Conservation (phyloP, 2,113 vertebrate species). For the Paradoxurus hermaphroditus region DNA sequence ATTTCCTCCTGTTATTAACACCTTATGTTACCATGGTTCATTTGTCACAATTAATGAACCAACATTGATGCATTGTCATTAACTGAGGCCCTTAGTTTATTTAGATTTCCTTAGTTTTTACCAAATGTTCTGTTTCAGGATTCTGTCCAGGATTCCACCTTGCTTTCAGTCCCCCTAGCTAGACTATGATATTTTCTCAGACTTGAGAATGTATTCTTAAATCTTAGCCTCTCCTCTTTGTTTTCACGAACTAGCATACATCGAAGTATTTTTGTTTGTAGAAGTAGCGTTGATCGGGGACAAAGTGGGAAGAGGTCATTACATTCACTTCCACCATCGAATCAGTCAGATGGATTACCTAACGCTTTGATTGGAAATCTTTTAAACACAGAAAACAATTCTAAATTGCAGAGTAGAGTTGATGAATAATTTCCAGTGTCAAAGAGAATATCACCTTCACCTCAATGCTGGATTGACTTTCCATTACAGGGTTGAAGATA, state of each 20-base stretch:
- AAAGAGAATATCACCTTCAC: neutral
- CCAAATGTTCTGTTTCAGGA: neutral
- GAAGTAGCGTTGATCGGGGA: neutral
- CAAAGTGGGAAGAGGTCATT: neutral
- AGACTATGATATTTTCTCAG: neutral
- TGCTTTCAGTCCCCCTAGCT: neutral
- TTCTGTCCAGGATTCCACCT: neutral
- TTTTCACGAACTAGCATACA: neutral
- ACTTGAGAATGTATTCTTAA: neutral
- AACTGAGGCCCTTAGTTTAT: neutral
- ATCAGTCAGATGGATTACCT: neutral
- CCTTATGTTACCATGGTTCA: neutral
- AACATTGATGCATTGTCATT: neutral
- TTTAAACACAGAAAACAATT: slow-evolving; percentile 1
- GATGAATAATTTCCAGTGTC: neutral
- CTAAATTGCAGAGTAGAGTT: neutral
- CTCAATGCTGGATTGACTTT: neutral
- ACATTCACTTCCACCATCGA: neutral
- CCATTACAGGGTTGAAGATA: neutral
- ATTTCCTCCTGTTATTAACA: neutral
- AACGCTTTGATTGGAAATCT: neutral
- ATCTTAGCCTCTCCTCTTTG: neutral
- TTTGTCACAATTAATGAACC: neutral
- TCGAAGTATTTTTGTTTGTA: neutral
- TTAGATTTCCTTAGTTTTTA: neutral